phyloP scores from a whole-genome alignment of 2,113 vertebrate genomes.

The Crotophaga sulcirostris region DNA sequence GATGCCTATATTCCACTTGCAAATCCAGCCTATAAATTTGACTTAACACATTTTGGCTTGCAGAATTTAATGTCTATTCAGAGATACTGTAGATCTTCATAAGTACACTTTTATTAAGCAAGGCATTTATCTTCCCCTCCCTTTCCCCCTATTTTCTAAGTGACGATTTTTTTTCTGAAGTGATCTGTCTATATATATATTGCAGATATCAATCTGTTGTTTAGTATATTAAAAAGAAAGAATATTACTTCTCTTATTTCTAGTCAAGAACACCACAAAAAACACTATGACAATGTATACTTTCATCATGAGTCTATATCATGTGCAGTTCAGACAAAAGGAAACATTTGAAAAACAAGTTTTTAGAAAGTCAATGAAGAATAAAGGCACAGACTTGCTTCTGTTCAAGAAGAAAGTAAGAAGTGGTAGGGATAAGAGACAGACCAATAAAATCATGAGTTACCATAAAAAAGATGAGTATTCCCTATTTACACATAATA shows the following conservation, averaged over 20 bases:
- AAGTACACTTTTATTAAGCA: background rate
- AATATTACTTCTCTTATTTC: background rate
- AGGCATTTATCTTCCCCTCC: background rate
- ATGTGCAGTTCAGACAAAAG: background rate
- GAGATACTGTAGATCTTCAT: background rate
- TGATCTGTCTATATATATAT: background rate
- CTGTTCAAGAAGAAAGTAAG: background rate
- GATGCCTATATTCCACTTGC: background rate
- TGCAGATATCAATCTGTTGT: background rate
- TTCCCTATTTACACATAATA: background rate
- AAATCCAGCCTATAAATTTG: background rate
- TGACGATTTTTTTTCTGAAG: background rate
- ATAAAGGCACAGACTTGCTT: background rate
- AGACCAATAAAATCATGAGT: background rate
- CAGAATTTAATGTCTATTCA: background rate
- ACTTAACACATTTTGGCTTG: background rate
- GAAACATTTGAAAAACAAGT: background rate
- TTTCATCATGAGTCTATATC: background rate
- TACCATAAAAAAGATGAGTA: background rate
- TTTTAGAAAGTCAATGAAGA: background rate
- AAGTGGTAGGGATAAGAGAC: background rate
- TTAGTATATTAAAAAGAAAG: background rate
- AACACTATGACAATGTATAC: background rate
- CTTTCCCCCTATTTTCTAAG: background rate
- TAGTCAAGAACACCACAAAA: background rate